phyloP scores from a whole-genome alignment of 2,113 vertebrate species.

The Nerophis ophidion region DNA sequence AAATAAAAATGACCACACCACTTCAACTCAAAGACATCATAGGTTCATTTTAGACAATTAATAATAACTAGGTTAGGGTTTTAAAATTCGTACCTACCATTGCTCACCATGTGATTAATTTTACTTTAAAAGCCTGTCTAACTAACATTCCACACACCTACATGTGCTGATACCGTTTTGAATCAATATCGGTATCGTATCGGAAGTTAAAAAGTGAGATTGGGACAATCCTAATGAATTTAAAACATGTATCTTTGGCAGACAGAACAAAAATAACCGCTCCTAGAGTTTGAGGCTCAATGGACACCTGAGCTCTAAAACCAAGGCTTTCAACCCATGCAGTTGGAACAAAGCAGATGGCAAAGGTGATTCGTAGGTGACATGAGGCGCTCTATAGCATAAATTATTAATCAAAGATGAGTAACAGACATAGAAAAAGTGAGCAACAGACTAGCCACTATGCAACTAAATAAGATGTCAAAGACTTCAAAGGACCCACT shows the following conservation, averaged over 20 bases:
- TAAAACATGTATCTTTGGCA: not conserved
- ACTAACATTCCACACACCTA: too few species aligned
- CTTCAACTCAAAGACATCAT: too few species aligned
- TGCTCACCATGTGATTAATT: too few species aligned
- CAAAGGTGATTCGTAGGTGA: not conserved
- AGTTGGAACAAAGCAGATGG: slow-evolving; percentile 42
- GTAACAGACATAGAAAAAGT: slow-evolving; percentile 1
- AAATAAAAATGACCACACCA: too few species aligned
- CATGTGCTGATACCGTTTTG: too few species aligned
- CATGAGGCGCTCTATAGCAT: not conserved
- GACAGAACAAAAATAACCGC: not conserved
- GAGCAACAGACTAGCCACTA: not conserved
- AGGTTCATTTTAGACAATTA: too few species aligned
- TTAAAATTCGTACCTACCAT: too few species aligned
- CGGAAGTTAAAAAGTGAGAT: too few species aligned
- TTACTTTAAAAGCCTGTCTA: too few species aligned
- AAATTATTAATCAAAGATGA: slow-evolving; percentile 48
- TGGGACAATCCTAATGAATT: too few species aligned
- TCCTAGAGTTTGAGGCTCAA: slow-evolving; percentile 15
- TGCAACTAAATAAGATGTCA: slow-evolving; percentile 3
- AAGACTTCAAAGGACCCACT: not conserved
- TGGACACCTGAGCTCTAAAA: slow-evolving; percentile 58
- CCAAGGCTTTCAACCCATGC: slow-evolving; percentile 55
- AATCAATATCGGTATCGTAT: too few species aligned
- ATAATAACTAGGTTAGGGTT: too few species aligned